Base-by-base conservation (phyloP, 2,888 invertebrate genomes). In the Cantharis nigra region DNA sequence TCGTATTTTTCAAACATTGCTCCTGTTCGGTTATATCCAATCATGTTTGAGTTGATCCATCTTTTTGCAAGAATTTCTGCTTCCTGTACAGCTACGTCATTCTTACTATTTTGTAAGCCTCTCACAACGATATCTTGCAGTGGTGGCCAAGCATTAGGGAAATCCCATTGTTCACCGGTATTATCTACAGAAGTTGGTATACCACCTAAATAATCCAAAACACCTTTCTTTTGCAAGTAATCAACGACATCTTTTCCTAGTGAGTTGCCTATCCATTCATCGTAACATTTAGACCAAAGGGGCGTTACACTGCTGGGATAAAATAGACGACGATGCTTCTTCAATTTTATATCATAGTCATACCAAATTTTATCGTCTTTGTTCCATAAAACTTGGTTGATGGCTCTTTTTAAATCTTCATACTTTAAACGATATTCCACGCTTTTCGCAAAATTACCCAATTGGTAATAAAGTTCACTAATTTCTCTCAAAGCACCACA, bases 141-240 rank as follows among this genome's bases (percentile, higher is more conserved):
- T 3, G 96, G 96, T 0, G 96, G 93, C 96, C 96, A 97, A 0
- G 94, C 95, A 85, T 96, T 96, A 0, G 96, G 95, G 84, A 92
- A 93, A 86, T 95, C 95, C 95, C 95, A 94, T 85, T 95, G 94
- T 86, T 95, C 92, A 0, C 93, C 93, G 9, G 92, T 92, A 20
- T 90, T 88, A 49, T 89, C 88, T 63, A 94, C 83, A 0, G 95
- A 94, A 0, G 93, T 88, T 0, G 95, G 95, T 26, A 94, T 90
- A 5, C 95, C 95, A 3, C 95, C 95, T 20, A 90, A 89, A 81
- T 89, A 92, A 23, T 90, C 85, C 75, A 92, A 87, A 10, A 89
- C 89, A 10, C 86, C 85, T 0, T 82, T 90, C 13, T 87, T 85
- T 74, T 89, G 87, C 69, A 94, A 87, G 83, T 93, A 93, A 9